phyloP scores from a whole-genome alignment of 1,140 invertebrate species.

The Macrosteles quadrilineatus region DNA sequence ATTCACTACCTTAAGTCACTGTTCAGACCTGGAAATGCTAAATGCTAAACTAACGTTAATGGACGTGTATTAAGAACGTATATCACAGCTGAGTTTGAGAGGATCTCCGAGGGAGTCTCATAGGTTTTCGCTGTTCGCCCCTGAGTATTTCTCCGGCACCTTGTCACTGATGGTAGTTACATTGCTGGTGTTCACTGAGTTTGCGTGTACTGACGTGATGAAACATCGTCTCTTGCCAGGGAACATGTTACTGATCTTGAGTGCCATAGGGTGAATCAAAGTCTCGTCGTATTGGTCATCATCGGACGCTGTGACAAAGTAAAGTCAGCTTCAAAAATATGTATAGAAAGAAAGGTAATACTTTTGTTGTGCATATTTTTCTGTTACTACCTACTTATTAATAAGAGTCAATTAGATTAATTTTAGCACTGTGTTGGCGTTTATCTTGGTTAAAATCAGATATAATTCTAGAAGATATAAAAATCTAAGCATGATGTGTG shows the following conservation, averaged over 20 bases:
- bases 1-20: too few species aligned
- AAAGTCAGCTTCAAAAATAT: too few species aligned
- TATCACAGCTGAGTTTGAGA: conserved; percentile 10
- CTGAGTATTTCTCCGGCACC: conserved; percentile 18
- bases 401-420: too few species aligned
- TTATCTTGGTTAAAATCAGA: too few species aligned
- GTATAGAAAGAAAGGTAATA: too few species aligned
- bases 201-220: background rate
- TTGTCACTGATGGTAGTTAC: conserved; percentile 27
- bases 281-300: conserved; percentile 67
- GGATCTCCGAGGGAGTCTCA: background rate
- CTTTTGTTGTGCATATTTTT: too few species aligned
- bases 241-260: conserved; percentile 57
- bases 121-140: background rate
- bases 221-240: conserved; percentile 51
- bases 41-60: background rate
- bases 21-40: too few species aligned
- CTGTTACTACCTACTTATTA: too few species aligned
- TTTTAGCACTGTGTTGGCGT: too few species aligned
- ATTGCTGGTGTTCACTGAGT: background rate
- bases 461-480: too few species aligned
- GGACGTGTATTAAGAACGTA: background rate
- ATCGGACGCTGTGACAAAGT: conserved; percentile 51
- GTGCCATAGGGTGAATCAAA: conserved; percentile 63
- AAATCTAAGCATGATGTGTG: too few species aligned